A percentile compares a stretch with the other conserved stretches of the same genome.
These are phyloP conservation scores for Hyla sarda DNA, from an alignment of 2,113 vertebrate genomes.

Conservation along the genomic window DNA sequence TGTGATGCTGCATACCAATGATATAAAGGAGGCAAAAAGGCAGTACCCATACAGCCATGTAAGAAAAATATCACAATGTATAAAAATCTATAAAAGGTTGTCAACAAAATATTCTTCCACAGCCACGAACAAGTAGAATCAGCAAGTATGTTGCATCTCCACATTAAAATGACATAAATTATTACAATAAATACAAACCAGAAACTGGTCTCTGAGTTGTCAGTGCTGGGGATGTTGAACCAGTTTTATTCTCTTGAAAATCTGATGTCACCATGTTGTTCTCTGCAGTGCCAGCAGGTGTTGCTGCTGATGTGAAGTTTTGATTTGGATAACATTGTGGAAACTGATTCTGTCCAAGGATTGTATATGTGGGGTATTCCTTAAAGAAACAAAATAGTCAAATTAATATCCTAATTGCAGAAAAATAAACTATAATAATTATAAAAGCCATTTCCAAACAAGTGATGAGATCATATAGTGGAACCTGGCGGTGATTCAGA, in stretches of 20 bases:
- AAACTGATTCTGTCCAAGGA: conserved; percentile 90
- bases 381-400: conserved; percentile 65
- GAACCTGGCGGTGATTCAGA: not conserved
- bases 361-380: conserved; percentile 91
- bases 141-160: not conserved
- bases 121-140: too few species aligned
- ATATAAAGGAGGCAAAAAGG: too few species aligned
- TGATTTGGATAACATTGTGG: conserved; percentile 86
- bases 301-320: conserved; percentile 80
- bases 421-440: not conserved
- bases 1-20: too few species aligned
- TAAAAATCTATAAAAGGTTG: too few species aligned
- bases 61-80: too few species aligned
- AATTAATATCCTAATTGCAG: not conserved
- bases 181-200: conserved; percentile 12
- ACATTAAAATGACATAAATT: not conserved
- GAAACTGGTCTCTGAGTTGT: conserved; percentile 65
- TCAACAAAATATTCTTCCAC: too few species aligned
- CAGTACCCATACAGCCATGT: too few species aligned
- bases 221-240: conserved; percentile 73
- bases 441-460: not conserved
- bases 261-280: conserved; percentile 66
- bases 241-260: conserved; percentile 77
- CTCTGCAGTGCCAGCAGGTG: conserved; percentile 73
- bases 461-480: not conserved